Conservation (phyloP, 2,113 vertebrate species). For the Muntiacus reevesi region DNA sequence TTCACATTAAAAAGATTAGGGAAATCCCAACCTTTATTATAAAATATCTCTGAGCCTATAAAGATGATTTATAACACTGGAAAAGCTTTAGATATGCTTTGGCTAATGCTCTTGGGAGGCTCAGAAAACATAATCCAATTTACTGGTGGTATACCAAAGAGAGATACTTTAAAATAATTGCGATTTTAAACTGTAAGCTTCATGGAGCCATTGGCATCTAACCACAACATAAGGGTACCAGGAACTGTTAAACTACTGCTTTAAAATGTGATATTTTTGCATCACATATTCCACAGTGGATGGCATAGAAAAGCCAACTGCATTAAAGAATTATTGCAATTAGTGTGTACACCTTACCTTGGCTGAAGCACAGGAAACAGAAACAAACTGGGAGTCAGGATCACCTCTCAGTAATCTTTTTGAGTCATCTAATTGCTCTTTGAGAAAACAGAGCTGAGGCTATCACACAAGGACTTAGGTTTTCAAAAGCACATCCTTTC, state of each 20-base stretch:
- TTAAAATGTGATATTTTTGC: slow-evolving; percentile 36
- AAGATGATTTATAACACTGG: slow-evolving; percentile 70
- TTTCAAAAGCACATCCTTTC: background rate
- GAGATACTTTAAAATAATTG: slow-evolving; percentile 75
- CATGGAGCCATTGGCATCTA: slow-evolving; percentile 56
- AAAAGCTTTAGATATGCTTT: slow-evolving; percentile 53
- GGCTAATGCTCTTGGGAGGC: slow-evolving; percentile 54
- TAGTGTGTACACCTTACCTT: background rate
- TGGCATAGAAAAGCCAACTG: slow-evolving; percentile 42
- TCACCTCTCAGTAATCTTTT: slow-evolving; percentile 33
- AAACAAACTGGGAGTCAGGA: background rate
- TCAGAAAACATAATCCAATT: slow-evolving; percentile 72
- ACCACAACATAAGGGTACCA: slow-evolving; percentile 63
- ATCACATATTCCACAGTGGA: background rate
- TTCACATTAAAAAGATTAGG: slow-evolving; percentile 61
- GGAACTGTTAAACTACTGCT: slow-evolving; percentile 47
- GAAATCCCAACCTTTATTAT: slow-evolving; percentile 61
- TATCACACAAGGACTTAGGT: background rate
- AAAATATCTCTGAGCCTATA: slow-evolving; percentile 38
- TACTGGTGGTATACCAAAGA: slow-evolving; percentile 65
- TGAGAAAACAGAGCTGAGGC: slow-evolving; percentile 21
- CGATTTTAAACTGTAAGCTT: slow-evolving; percentile 67
- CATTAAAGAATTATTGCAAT: slow-evolving; percentile 27
- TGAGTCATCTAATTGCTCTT: background rate
- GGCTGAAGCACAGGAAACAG: background rate